phyloP scores from a whole-genome alignment of 2,113 vertebrate species.

The Salvator merianae region DNA sequence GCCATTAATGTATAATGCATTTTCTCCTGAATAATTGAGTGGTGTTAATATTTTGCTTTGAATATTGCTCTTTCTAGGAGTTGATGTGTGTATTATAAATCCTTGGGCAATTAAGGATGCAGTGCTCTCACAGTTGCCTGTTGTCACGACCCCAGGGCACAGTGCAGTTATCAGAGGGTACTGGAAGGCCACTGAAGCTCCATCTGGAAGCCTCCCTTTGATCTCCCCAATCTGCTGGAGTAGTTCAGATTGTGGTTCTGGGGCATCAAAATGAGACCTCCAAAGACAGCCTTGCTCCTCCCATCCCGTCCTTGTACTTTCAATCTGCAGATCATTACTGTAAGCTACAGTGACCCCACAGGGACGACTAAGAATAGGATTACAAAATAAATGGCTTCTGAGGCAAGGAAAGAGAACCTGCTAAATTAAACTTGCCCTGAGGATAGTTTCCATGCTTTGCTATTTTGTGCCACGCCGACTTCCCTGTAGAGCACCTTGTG shows the following conservation, averaged over 20 bases:
- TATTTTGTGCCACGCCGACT: neutral
- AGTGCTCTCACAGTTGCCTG: neutral
- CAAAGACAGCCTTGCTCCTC: too few relatives aligned
- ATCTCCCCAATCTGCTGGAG: too few relatives aligned
- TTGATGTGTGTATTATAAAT: neutral
- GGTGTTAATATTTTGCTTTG: neutral
- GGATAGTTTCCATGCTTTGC: neutral
- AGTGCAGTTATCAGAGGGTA: too few relatives aligned
- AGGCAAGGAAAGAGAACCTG: neutral
- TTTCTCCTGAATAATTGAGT: neutral
- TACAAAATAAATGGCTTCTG: neutral
- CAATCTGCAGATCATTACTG: too few relatives aligned
- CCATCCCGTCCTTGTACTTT: too few relatives aligned
- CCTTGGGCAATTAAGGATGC: neutral
- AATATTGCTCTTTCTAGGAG: neutral
- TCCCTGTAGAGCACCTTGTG: neutral
- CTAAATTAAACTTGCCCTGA: neutral
- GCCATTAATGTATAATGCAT: neutral
- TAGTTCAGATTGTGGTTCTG: too few relatives aligned
- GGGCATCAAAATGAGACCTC: too few relatives aligned
- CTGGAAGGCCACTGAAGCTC: too few relatives aligned
- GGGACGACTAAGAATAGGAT: neutral
- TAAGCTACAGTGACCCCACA: too few relatives aligned
- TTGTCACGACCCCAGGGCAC: too few relatives aligned
- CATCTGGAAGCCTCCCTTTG: too few relatives aligned